phyloP scores from a whole-genome alignment of 2,888 invertebrate genomes.

The Phalera bucephala region DNA sequence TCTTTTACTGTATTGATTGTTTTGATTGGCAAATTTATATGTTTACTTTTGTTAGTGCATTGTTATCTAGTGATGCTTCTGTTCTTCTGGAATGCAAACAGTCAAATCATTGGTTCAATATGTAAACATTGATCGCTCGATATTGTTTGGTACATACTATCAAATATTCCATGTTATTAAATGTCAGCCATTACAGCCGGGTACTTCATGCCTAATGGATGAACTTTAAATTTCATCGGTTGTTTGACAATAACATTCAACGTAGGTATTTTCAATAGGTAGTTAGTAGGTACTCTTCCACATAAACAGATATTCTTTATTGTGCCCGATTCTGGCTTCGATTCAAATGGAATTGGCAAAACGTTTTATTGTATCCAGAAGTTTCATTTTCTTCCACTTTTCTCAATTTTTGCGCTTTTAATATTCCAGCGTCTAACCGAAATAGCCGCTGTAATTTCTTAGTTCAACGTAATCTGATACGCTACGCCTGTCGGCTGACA shows the following conservation, averaged over 20 bases:
- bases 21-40: slow-evolving; percentile 61
- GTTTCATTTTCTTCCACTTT: no score
- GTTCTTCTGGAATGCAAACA: slow-evolving; percentile 61
- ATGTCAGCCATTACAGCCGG: slow-evolving; percentile 37
- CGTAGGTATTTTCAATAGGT: slow-evolving; percentile 3
- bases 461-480: slow-evolving; percentile 64
- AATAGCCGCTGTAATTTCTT: slow-evolving; percentile 59
- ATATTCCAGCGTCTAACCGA: slow-evolving; percentile 48
- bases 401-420: slow-evolving; percentile 32
- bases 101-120: slow-evolving; percentile 45
- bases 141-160: slow-evolving; percentile 45
- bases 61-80: slow-evolving; percentile 55
- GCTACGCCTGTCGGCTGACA: slow-evolving; percentile 62
- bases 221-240: slow-evolving; percentile 36
- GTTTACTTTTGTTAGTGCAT: slow-evolving; percentile 58
- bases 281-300: slow-evolving; percentile 8
- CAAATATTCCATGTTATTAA: slow-evolving; percentile 41
- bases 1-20: slow-evolving; percentile 50
- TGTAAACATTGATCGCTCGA: slow-evolving; percentile 52
- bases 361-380: slow-evolving; percentile 8
- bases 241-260: slow-evolving; percentile 13
- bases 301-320: slow-evolving; percentile 1
- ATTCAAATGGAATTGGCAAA: slow-evolving; percentile 15
- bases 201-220: slow-evolving; percentile 22
- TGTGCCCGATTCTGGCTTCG: slow-evolving; percentile 12